phyloP scores from a whole-genome alignment of 1,140 invertebrate genomes.

The Saccostrea echinata region DNA sequence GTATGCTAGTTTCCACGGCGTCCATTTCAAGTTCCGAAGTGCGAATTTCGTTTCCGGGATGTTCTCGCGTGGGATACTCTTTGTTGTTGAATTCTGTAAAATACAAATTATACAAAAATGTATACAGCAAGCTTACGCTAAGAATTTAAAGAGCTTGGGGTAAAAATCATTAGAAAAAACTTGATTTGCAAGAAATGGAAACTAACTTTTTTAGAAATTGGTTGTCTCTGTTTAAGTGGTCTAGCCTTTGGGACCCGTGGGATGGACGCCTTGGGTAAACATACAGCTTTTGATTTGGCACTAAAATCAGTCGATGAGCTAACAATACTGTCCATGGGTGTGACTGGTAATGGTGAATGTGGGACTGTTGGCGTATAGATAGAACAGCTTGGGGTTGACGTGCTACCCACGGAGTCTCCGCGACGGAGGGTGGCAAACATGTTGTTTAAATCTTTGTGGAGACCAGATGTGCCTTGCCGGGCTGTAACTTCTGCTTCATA shows the following conservation, averaged over 20 bases:
- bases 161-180: not conserved
- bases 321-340: not conserved
- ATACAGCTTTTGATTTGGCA: not conserved
- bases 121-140: not conserved
- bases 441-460: conserved; percentile 61
- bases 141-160: not conserved
- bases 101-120: not conserved
- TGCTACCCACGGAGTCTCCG: conserved; percentile 44
- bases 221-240: not conserved
- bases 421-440: conserved; percentile 58
- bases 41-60: not conserved
- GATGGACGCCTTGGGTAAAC: not conserved
- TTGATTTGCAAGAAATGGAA: not conserved
- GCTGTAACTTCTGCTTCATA: conserved; percentile 67
- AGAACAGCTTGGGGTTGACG: not conserved
- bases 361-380: not conserved
- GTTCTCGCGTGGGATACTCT: not conserved
- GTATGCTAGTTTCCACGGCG: conserved; percentile 7
- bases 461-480: conserved; percentile 43
- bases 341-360: not conserved
- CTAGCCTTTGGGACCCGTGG: not conserved
- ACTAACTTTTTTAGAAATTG: not conserved
- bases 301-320: not conserved
- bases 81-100: not conserved
- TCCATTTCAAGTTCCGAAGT: not conserved